Percentiles rank a stretch among this genome's conserved stretches.
Evolutionary conservation across 1,140 invertebrate species (phyloP).

Genomic region (Drosophila ohnishii): DNA sequence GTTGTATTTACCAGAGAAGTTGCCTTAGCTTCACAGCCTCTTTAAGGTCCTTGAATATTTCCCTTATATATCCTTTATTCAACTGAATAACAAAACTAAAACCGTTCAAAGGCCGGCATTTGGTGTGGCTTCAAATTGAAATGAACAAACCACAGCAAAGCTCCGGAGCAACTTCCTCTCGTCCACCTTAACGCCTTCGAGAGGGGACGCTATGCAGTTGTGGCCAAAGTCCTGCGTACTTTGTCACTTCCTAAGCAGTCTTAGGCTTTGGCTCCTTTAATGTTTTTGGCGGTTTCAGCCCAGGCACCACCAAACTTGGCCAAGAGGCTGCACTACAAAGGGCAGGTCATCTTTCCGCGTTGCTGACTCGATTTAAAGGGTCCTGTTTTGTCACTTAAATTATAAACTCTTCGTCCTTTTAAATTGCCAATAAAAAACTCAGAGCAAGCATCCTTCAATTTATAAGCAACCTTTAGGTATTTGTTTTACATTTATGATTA

Average conservation of each 20-base stretch:
- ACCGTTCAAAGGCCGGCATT: slow-evolving; percentile 13
- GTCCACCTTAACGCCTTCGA: slow-evolving; percentile 15
- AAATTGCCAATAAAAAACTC: slow-evolving; percentile 10
- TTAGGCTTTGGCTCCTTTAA: slow-evolving; percentile 22
- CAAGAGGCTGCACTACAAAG: slow-evolving; percentile 2
- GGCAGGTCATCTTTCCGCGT: slow-evolving; percentile 7
- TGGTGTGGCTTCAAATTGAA: slow-evolving; percentile 12
- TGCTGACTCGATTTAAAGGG: not conserved
- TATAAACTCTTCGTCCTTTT: not conserved
- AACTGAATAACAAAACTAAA: not conserved
- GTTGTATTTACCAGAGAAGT: no score
- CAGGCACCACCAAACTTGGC: not conserved
- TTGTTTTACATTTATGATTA: slow-evolving; percentile 51
- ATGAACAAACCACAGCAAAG: slow-evolving; percentile 45
- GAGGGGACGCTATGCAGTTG: slow-evolving; percentile 20
- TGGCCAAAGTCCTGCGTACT: slow-evolving; percentile 20
- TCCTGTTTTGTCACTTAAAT: not conserved
- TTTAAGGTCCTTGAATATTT: not conserved
- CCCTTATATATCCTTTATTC: not conserved
- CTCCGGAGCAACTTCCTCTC: slow-evolving; percentile 16
- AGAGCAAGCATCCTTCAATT: not conserved
- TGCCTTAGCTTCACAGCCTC: not conserved
- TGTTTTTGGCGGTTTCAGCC: slow-evolving; percentile 25
- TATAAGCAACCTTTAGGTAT: slow-evolving; percentile 10
- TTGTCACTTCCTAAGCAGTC: slow-evolving; percentile 37